Evolutionary conservation across 2,888 invertebrate species (phyloP).

Genomic region (Cosmorhoe ocellata): DNA sequence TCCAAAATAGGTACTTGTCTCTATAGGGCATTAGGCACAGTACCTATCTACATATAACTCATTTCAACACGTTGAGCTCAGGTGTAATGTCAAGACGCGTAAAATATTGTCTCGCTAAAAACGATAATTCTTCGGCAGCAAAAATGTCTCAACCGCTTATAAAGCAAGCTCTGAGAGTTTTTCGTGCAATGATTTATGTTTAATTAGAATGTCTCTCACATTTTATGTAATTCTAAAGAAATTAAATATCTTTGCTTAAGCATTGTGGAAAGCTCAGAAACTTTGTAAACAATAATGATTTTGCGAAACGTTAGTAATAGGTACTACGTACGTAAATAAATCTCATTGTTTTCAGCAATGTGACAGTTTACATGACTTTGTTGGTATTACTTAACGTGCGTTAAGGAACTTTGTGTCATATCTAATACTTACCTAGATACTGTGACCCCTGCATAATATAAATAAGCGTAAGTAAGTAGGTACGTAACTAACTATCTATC

Average conservation of each 20-base stretch:
- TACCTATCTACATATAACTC: too few relatives aligned
- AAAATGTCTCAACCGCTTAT: constrained; percentile 65
- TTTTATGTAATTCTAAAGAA: constrained; percentile 58
- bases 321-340: constrained; percentile 22
- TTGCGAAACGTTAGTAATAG: constrained; percentile 40
- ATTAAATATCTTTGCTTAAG: constrained; percentile 51
- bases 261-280: constrained; percentile 42
- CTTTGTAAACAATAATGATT: constrained; percentile 54
- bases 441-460: constrained; percentile 59
- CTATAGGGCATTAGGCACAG: constrained; percentile 33
- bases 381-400: constrained; percentile 39
- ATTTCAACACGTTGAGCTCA: constrained; percentile 64
- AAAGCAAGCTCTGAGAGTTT: constrained; percentile 57
- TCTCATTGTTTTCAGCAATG: constrained; percentile 29
- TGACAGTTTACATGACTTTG: constrained; percentile 33
- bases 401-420: constrained; percentile 46
- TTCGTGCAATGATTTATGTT: constrained; percentile 72
- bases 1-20: constrained; percentile 1
- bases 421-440: too few relatives aligned
- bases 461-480: constrained; percentile 46
- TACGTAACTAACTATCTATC: too few relatives aligned
- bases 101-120: constrained; percentile 71
- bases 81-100: constrained; percentile 62
- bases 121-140: constrained; percentile 69
- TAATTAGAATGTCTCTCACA: constrained; percentile 68